Base-by-base conservation (phyloP, 2,113 vertebrate genomes). In the Atrichornis clamosus region DNA sequence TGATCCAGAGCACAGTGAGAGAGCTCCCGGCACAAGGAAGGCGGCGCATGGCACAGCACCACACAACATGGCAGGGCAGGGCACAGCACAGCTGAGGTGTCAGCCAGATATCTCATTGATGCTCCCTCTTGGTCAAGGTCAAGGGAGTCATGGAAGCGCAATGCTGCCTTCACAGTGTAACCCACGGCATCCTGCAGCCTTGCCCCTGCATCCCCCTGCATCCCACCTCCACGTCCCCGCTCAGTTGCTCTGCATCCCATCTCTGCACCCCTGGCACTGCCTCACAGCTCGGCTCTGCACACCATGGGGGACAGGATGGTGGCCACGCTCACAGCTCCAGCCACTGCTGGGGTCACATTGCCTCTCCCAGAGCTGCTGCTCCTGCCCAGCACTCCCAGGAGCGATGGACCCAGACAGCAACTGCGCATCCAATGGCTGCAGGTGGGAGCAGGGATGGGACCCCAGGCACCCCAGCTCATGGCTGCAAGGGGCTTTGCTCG, bases 271-370 rank as follows among this genome's bases (percentile, higher is more conserved):
- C 50, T 3, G 13, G 44, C 33, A 23, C 24, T 60, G 46, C 53
- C 58, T 58, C 3, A 0, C 77, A 42, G 56, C 73, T 55, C 21
- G 0, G 11, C 39, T 33, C 73, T 41, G n/a, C 13, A 0, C 0
- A 0, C 11, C 27, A 2, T 0, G 0, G 20, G 47, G 55, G 15
- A 19, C 23, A 3, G 55, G 39, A 60, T 50, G 44, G 77, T 32
- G 56, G 27, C 82, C 20, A 0, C 1, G 16, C 46, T 22, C 10
- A 0, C 12, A 8, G 35, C 64, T 50, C 11, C 4, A 4, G 65
- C 23, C 55, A 2, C 39, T 11, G 24, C 83, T 3, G 7, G 56
- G 24, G 27, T 74, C 84, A 69, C 92, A 13, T 2, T 3, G 1
- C 17, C 0, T 1, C n/a, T 23, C 2, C 1, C 59, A 27, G 62